A percentile compares a stretch with the other conserved stretches of the same genome.
phyloP scores from a whole-genome alignment of 2,797 vertebrate species.

The Lemur catta region DNA sequence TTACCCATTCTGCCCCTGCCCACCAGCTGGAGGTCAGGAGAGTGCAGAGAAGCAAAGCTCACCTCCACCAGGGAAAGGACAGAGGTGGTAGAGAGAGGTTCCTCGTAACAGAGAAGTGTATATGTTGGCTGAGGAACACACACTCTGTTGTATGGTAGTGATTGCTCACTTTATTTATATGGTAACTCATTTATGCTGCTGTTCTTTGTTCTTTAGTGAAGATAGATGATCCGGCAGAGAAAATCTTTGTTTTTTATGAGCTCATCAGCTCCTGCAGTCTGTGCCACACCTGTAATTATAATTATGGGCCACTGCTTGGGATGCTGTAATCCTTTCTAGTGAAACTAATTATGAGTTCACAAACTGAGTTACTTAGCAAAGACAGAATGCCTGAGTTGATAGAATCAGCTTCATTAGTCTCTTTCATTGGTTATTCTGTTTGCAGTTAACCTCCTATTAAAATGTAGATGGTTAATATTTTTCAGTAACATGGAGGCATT shows the following conservation, averaged over 20 bases:
- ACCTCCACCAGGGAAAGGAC: neutral
- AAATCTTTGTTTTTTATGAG: slow-evolving; percentile 65
- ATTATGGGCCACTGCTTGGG: slow-evolving; percentile 55
- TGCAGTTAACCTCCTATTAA: neutral
- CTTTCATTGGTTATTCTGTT: neutral
- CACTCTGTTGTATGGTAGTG: neutral
- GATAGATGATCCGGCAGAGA: neutral
- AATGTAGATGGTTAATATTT: slow-evolving; percentile 1
- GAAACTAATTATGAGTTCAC: slow-evolving; percentile 63
- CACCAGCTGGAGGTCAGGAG: slow-evolving; percentile 2
- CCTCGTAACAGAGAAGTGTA: neutral
- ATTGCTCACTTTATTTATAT: slow-evolving; percentile 67
- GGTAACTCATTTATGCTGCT: slow-evolving; percentile 39
- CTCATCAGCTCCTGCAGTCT: slow-evolving; percentile 61
- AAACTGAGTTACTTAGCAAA: slow-evolving; percentile 23
- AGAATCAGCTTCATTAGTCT: slow-evolving; percentile 36
- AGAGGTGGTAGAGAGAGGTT: neutral
- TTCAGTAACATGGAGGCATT: neutral
- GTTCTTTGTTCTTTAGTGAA: slow-evolving; percentile 60
- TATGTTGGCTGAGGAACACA: neutral
- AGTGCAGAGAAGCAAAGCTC: slow-evolving; percentile 15
- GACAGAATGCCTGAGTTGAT: neutral
- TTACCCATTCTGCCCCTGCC: neutral
- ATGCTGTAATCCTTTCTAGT: slow-evolving; percentile 66
- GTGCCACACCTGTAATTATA: slow-evolving; percentile 72